These are phyloP conservation scores for Melanotaenia pygmaea DNA, from an alignment of 2,797 vertebrate genomes.

Conservation along the genomic window DNA sequence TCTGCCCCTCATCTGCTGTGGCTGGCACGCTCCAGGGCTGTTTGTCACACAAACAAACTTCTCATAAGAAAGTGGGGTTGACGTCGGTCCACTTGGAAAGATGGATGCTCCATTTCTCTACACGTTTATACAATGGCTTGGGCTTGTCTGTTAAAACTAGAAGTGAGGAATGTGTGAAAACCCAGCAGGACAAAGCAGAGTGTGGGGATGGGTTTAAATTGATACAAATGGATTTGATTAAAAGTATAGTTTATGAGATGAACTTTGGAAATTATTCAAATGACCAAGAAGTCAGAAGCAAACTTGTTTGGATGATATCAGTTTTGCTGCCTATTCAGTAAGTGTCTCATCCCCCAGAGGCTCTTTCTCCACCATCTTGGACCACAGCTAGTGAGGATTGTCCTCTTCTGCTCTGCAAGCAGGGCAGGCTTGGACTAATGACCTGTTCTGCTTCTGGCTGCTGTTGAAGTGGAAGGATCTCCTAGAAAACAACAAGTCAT, in stretches of 20 bases:
- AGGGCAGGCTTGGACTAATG: neutral
- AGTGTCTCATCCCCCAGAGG: neutral
- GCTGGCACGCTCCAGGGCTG: slow-evolving; percentile 49
- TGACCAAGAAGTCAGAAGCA: neutral
- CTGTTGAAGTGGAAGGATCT: neutral
- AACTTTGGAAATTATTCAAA: neutral
- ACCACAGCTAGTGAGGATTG: neutral
- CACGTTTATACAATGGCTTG: slow-evolving; percentile 42
- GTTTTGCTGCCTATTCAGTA: neutral
- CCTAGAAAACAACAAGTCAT: neutral
- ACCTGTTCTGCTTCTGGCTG: neutral
- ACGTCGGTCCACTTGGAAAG: slow-evolving; percentile 59
- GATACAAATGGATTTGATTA: neutral
- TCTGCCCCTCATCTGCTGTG: slow-evolving; percentile 50
- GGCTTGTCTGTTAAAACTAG: slow-evolving; percentile 47
- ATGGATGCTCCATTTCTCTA: slow-evolving; percentile 53
- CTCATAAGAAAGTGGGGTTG: slow-evolving; percentile 49
- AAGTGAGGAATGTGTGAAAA: slow-evolving; percentile 24
- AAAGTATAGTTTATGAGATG: neutral
- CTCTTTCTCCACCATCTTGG: neutral
- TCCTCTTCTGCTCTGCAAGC: neutral
- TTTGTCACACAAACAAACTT: slow-evolving; percentile 64
- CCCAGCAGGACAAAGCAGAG: slow-evolving; percentile 25
- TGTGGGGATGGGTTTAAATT: neutral
- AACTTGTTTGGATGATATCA: neutral